Evolutionary conservation across 1,140 invertebrate species (phyloP), one percentile per base, ranked within the genome.

Genomic region (Polypedilum pembai): DNA sequence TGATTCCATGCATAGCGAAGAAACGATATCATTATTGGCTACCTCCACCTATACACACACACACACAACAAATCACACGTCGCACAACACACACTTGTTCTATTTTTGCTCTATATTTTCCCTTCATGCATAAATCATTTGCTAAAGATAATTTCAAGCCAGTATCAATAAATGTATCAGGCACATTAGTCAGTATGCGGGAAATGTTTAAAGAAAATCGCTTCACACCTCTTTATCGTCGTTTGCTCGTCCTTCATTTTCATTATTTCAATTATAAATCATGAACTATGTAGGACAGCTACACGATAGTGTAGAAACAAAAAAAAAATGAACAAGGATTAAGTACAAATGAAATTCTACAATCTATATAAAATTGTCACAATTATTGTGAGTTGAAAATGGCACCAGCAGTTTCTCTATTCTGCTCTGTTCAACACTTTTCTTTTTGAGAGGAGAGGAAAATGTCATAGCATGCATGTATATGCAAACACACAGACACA

Each of bases 81-180:
- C 45, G 12, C n/a, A n/a, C 45, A n/a, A 56, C 8, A n/a, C 5
- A 3, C 24, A 33, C 24, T 33, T 33, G 24, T 33, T 33, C 24
- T 33, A 33, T 33, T 8, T 45, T 4, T 15, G 45, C 45, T 56
- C 45, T 15, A 12, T 8, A 12, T 56, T 33, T 33, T 56, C 45
- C n/a, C 10, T 15, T 56, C 45, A 56, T 56, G 45, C 45, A 56
- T 56, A 56, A 56, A 56, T 56, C 45, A 56, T 56, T 12, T 56
- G 45, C 45, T 56, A 56, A 33, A 33, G 45, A 56, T 56, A 56
- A 56, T 56, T 56, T n/a, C 45, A 56, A 12, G 45, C 45, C 45
- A 56, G n/a, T n/a, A 56, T 56, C 45, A 56, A 56, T 56, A 56
- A 56, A 56, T 56, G 45, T 56, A 56, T 56, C 45, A 15, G n/a